Percentiles rank a stretch among this genome's conserved stretches.
Conservation (phyloP, 2,888 invertebrate species). For the Bhutanitis thaidina region DNA sequence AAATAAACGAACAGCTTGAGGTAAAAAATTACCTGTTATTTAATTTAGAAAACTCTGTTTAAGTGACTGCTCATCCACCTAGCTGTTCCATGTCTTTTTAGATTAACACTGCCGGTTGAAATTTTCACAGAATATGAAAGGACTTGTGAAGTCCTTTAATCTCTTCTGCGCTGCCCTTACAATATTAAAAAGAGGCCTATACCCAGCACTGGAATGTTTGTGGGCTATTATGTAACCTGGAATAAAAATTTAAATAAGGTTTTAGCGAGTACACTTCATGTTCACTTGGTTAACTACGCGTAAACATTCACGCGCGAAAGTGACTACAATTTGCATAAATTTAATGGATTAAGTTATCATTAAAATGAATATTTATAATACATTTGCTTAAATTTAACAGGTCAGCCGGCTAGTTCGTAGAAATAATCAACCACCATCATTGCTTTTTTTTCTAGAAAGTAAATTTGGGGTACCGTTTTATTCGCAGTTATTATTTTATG, state of each 20-base stretch:
- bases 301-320: slow-evolving; percentile 3
- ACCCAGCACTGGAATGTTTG: too few species aligned
- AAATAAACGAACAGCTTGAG: too few species aligned
- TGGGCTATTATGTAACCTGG: neutral
- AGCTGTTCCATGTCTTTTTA: too few species aligned
- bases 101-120: too few species aligned
- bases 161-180: too few species aligned
- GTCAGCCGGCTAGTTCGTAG: neutral
- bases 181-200: too few species aligned
- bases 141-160: too few species aligned
- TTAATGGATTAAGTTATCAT: slow-evolving; percentile 5
- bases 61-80: too few species aligned
- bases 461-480: neutral
- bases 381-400: neutral
- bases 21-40: too few species aligned
- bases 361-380: slow-evolving; percentile 6
- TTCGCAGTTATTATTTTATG: too few species aligned
- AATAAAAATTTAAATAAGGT: neutral
- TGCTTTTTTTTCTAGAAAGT: neutral
- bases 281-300: slow-evolving; percentile 6
- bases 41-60: too few species aligned
- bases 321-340: slow-evolving; percentile 10
- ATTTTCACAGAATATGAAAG: too few species aligned
- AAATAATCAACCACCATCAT: neutral
- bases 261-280: neutral